phyloP scores from a whole-genome alignment of 2,113 vertebrate species.

The Clinocottus analis region DNA sequence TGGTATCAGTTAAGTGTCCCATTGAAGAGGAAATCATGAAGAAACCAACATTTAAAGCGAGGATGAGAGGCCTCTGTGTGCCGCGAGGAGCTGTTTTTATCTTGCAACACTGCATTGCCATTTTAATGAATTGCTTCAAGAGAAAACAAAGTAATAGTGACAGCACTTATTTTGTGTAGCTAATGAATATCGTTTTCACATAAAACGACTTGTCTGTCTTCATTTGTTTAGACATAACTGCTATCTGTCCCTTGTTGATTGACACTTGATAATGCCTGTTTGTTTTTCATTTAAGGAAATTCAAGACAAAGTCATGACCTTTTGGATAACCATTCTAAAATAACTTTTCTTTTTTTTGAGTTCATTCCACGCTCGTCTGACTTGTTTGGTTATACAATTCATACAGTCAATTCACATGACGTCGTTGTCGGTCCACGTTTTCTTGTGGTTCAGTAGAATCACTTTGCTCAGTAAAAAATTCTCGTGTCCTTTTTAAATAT shows the following conservation, averaged over 20 bases:
- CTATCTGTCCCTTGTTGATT: constrained; percentile 8
- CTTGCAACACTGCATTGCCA: constrained; percentile 69
- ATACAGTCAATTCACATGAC: background rate
- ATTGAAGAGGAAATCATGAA: constrained; percentile 83
- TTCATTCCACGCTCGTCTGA: background rate
- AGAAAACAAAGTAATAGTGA: constrained; percentile 53
- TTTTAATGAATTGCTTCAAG: constrained; percentile 70
- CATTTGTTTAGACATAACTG: constrained; percentile 28
- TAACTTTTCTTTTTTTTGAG: background rate
- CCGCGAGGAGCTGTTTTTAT: constrained; percentile 62
- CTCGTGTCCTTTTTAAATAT: background rate
- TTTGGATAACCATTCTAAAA: constrained; percentile 7
- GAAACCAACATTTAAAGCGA: constrained; percentile 80
- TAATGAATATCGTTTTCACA: constrained; percentile 51
- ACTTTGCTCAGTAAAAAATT: background rate
- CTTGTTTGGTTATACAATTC: constrained; percentile 14
- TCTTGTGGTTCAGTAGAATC: background rate
- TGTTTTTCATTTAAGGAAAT: background rate
- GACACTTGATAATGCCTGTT: background rate
- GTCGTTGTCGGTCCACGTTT: background rate
- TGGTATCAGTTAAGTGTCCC: constrained; percentile 79
- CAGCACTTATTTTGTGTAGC: constrained; percentile 36
- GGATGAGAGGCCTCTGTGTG: constrained; percentile 71
- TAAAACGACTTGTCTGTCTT: background rate
- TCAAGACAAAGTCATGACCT: constrained; percentile 2